phyloP scores from a whole-genome alignment of 2,797 vertebrate species.

The Geotrypetes seraphini region DNA sequence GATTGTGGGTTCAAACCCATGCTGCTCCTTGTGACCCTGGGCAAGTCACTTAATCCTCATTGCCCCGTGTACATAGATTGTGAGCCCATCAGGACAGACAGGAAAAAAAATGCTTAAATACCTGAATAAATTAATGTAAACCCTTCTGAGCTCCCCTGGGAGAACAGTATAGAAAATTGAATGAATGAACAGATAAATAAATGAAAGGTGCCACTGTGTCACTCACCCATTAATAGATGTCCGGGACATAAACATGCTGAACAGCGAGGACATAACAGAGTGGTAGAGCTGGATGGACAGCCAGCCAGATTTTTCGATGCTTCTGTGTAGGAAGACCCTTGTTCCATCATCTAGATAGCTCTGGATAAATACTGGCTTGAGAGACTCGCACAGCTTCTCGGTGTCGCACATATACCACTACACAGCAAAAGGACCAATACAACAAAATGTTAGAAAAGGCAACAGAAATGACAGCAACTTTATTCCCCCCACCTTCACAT shows the following conservation, averaged over 20 bases:
- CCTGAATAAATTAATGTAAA: too few relatives aligned
- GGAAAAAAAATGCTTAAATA: too few relatives aligned
- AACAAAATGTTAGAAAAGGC: constrained; percentile 7
- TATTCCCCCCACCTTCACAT: not conserved
- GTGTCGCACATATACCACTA: constrained; percentile 87
- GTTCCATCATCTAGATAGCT: constrained; percentile 82
- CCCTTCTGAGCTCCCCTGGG: too few relatives aligned
- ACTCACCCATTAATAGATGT: constrained; percentile 95
- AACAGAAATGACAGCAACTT: not conserved
- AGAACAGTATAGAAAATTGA: too few relatives aligned
- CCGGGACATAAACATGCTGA: constrained; percentile 87
- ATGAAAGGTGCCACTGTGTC: constrained; percentile 2
- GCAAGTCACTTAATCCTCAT: too few relatives aligned
- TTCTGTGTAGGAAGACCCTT: constrained; percentile 76
- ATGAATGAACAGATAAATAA: too few relatives aligned
- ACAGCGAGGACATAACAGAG: constrained; percentile 85
- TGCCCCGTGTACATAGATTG: too few relatives aligned
- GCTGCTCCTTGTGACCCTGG: too few relatives aligned
- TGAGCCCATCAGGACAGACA: too few relatives aligned
- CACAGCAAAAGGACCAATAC: constrained; percentile 15
- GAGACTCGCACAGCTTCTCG: constrained; percentile 70
- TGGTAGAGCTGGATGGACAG: constrained; percentile 91
- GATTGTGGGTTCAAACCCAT: too few relatives aligned
- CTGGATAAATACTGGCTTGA: constrained; percentile 77
- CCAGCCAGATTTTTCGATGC: constrained; percentile 91